Evolutionary conservation across 2,888 invertebrate species (phyloP), one percentile per base, ranked within the genome.

Genomic region (Erpobdella octoculata): DNA sequence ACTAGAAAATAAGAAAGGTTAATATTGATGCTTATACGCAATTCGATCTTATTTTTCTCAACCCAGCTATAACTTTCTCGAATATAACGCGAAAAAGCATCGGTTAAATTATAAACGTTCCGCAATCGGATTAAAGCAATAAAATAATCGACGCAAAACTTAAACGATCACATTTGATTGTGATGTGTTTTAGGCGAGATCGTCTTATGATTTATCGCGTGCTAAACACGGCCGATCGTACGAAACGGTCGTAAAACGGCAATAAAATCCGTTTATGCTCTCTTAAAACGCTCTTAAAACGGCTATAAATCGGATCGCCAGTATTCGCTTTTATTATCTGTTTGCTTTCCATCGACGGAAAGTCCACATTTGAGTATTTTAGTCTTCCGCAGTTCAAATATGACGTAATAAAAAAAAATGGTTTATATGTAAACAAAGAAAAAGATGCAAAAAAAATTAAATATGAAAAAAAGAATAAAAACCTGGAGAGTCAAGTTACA

Each of bases 241-340:
- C 53, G 53, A 53, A 53, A 53, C 28, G 53, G n/a, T 53, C 53
- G 53, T 53, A 53, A 53, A 53, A n/a, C 21, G 28, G 53, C 53
- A 28, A 53, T 53, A 53, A 53, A 53, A 53, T 25, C 8, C 53
- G n/a, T 53, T 18, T 18, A 53, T 53, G 53, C 1, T 28, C 53
- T 9, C 53, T 53, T 53, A 53, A 53, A n/a, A 53, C 8, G 53
- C 9, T 53, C 53, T 21, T 53, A 53, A 53, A 53, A 53, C 28
- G 3, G 53, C n/a, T 28, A 15, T 53, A 1, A 28, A 53, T 18
- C 8, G 6, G 18, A 5, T 53, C n/a, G 12, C n/a, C 53, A 21
- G 28, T 28, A 28, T 12, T 3, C n/a, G n/a, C n/a, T n/a, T n/a
- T n/a, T n/a, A n/a, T n/a, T 8, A 53, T 28, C 21, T 53, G 53